Evolutionary conservation across 2,888 invertebrate genomes (phyloP).

Genomic region (Cecidostiba fungosa): DNA sequence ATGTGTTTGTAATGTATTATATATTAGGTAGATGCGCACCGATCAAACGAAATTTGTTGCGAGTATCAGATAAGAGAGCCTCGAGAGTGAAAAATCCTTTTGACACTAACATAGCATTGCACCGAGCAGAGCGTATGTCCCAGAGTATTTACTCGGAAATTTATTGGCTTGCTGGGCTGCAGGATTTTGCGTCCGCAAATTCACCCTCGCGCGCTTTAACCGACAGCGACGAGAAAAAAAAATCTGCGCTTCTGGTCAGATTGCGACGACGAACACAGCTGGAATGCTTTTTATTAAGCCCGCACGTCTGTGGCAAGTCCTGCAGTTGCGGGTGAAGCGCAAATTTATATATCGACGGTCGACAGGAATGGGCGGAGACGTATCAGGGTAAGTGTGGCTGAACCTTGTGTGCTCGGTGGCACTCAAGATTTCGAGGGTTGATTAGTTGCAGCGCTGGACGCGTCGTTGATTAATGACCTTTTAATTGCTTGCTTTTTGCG

Average conservation of each 20-base stretch:
- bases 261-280: constrained; percentile 44
- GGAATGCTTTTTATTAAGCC: constrained; percentile 65
- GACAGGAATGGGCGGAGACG: not conserved
- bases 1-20: not conserved
- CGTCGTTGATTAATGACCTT: constrained; percentile 44
- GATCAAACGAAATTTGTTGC: constrained; percentile 22
- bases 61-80: constrained; percentile 35
- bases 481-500: constrained; percentile 42
- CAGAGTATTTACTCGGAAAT: constrained; percentile 65
- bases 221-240: constrained; percentile 40
- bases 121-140: not conserved
- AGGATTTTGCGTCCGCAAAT: constrained; percentile 30
- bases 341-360: constrained; percentile 37
- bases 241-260: not conserved
- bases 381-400: not conserved
- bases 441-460: constrained; percentile 59
- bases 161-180: constrained; percentile 62
- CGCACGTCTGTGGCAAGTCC: not conserved
- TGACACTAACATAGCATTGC: not conserved
- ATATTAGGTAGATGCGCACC: not conserved
- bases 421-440: constrained; percentile 57
- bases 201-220: constrained; percentile 1
- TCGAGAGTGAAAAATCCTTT: not conserved
- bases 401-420: not conserved
- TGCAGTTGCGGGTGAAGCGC: not conserved